A percentile compares a stretch with the other conserved stretches of the same genome.
These are phyloP conservation scores for Nowickia ferox DNA, from an alignment of 2,888 invertebrate genomes.

Conservation along the genomic window DNA sequence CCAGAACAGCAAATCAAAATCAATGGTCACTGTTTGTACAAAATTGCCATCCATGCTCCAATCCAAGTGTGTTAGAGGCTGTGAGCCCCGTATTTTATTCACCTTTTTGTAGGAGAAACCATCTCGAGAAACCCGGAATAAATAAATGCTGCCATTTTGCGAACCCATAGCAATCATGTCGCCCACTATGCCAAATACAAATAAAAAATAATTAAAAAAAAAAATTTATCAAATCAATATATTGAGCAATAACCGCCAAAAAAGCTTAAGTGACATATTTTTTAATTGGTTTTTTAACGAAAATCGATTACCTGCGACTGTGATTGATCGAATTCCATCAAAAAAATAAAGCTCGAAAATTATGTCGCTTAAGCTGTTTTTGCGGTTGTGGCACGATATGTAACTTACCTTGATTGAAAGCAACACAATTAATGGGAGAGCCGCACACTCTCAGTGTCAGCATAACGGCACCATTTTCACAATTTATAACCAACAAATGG, in stretches of 20 bases:
- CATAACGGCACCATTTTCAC: constrained; percentile 93
- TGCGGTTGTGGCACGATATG: too few species aligned
- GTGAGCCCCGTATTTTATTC: constrained; percentile 93
- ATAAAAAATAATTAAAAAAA: too few species aligned
- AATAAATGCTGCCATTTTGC: constrained; percentile 91
- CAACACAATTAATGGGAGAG: constrained; percentile 92
- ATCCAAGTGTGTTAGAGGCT: constrained; percentile 93
- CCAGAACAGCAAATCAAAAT: constrained; percentile 95
- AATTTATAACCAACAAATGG: constrained; percentile 92
- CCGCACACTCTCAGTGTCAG: constrained; percentile 94
- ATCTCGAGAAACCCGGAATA: constrained; percentile 93
- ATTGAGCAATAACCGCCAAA: too few species aligned
- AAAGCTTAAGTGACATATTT: too few species aligned
- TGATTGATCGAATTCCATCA: too few species aligned
- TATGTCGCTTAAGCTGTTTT: too few species aligned
- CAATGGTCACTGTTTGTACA: constrained; percentile 94
- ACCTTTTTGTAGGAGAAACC: constrained; percentile 95
- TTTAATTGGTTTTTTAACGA: too few species aligned
- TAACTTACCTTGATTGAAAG: constrained; percentile 93
- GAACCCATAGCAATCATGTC: constrained; percentile 94
- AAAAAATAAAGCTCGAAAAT: too few species aligned
- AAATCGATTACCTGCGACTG: too few species aligned
- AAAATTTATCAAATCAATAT: too few species aligned
- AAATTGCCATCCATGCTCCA: constrained; percentile 96
- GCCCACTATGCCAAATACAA: constrained; percentile 86